Evolutionary conservation across 2,888 invertebrate genomes (phyloP).

Genomic region (Caenorhabditis sp.): DNA sequence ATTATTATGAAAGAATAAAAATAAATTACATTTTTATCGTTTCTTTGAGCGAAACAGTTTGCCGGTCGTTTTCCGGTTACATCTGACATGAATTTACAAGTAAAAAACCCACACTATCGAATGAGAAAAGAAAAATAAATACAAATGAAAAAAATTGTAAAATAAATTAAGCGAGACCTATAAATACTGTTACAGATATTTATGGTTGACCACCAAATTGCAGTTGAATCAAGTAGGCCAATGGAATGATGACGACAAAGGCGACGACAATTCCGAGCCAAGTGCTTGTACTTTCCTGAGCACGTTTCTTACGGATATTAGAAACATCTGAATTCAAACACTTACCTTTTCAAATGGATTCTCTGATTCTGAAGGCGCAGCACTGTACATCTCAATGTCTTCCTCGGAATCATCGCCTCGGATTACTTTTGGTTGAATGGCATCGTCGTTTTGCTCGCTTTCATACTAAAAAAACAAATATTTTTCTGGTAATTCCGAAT

Average conservation of each 20-base stretch:
- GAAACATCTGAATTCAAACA: neutral
- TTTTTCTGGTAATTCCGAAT: neutral
- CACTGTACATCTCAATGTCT: conserved; percentile 27
- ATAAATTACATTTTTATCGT: neutral
- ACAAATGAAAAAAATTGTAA: neutral
- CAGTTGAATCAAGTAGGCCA: conserved; percentile 16
- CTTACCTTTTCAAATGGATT: conserved; percentile 46
- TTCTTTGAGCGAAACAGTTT: neutral
- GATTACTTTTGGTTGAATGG: conserved; percentile 17
- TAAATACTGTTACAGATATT: neutral
- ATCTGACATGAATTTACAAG: conserved; percentile 32
- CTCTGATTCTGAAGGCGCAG: neutral
- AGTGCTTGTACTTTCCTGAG: conserved; percentile 10
- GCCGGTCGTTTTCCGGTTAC: neutral
- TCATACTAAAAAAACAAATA: conserved; percentile 19
- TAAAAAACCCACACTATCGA: conserved; percentile 16
- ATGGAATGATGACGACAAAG: conserved; percentile 16
- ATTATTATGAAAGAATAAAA: no score
- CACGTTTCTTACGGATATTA: conserved; percentile 4
- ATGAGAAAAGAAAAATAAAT: neutral
- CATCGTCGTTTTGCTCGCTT: neutral
- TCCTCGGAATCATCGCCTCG: conserved; percentile 24
- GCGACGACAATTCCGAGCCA: conserved; percentile 2
- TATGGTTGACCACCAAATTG: neutral
- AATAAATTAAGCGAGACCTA: conserved; percentile 5